Base-by-base conservation (phyloP, 2,888 invertebrate species). In the Girardia tigrina region DNA sequence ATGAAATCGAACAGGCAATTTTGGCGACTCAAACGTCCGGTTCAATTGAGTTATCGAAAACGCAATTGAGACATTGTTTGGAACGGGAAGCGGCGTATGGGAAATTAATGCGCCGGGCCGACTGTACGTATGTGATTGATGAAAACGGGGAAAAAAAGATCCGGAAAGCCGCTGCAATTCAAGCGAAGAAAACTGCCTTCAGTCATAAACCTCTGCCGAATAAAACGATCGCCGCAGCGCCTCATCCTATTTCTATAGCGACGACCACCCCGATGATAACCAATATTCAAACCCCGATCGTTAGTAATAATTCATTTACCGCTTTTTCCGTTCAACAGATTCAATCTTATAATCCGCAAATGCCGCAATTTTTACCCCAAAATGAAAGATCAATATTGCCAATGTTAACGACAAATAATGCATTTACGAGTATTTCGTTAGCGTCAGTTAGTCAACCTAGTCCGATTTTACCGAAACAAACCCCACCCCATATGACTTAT, bases 1-100 rank as follows among this genome's bases (percentile, higher is more conserved):
- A 56, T 56, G 56, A 56, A 71, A 28, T 29, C 27, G 71, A 71
- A 71, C 71, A 27, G 20, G 71, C 27, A 6, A 71, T 27, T 71
- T 28, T 27, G n/a, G 71, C 71, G 6, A 28, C 71, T 6, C 28
- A 28, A 12, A 27, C 71, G 27, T 71, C 71, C 6, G 28, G 28
- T 28, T 27, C 27, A 4, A 28, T 26, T 74, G 42, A 42, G 8
- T 23, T 74, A 4, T 26, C 20, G 4, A 42, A 42, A 26, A 56
- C 69, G 2, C 26, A 42, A 69, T 29, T 74, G 42, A 42, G 42
- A n/a, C 29, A 29, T 27, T 23, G 28, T 26, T 4, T 76, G 4
- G 74, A 76, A n/a, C 6, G 76, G 4, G 76, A 76, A 76, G 28
- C 28, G 16, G 27, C 72, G 2, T 27, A 27, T n/a, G 76, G 76